These are phyloP conservation scores for Mormyrus lacerda DNA, from an alignment of 2,113 vertebrate species.

Conservation along the genomic window DNA sequence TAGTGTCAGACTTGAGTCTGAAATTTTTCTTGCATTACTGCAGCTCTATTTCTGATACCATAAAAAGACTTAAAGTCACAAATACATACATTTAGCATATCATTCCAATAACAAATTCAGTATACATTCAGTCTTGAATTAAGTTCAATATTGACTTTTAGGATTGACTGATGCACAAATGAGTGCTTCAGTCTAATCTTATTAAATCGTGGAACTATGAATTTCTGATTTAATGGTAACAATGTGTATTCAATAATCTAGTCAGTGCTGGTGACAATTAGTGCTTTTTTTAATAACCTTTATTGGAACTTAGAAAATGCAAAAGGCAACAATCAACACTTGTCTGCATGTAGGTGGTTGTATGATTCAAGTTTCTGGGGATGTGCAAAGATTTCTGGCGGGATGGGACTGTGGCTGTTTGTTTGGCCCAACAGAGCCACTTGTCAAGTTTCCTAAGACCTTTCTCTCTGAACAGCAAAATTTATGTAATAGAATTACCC, in stretches of 20 bases:
- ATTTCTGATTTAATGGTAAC: background rate
- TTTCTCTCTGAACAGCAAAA: constrained; percentile 1
- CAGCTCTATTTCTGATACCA: background rate
- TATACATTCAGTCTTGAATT: background rate
- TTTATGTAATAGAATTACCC: constrained; percentile 6
- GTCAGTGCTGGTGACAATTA: background rate
- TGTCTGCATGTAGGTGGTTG: background rate
- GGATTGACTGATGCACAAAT: background rate
- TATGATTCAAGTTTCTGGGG: background rate
- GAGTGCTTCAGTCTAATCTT: background rate
- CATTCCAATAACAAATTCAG: background rate
- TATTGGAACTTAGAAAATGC: background rate
- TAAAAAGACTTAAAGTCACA: background rate
- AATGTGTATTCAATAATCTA: background rate
- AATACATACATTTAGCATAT: background rate
- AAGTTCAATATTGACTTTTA: background rate
- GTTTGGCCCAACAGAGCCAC: background rate
- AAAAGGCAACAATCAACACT: background rate
- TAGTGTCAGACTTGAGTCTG: background rate
- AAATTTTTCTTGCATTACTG: background rate
- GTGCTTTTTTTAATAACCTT: background rate
- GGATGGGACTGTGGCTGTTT: background rate
- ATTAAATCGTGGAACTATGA: too few species aligned
- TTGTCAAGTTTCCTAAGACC: background rate
- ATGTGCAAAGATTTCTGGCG: background rate